Conservation (phyloP, 2,113 vertebrate species). For the Callaeas wilsoni region DNA sequence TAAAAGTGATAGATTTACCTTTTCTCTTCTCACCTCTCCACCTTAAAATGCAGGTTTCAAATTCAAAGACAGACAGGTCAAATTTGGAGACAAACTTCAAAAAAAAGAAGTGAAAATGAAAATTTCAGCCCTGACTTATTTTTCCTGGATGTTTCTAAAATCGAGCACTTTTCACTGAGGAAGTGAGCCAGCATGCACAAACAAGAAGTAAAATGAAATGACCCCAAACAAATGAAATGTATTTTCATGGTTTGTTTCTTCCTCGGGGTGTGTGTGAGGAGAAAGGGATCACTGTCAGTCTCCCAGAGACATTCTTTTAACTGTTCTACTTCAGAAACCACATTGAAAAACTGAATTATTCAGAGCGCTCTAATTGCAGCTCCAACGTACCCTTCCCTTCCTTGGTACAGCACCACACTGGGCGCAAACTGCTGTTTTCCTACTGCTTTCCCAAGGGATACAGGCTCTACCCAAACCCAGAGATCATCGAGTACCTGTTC, state of each 20-base stretch:
- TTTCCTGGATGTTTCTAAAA: background rate
- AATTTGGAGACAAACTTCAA: background rate
- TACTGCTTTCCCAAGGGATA: background rate
- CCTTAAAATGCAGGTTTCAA: background rate
- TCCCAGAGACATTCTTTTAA: slow-evolving; percentile 1
- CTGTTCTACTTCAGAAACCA: background rate
- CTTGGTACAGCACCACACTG: background rate
- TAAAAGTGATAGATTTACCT: background rate
- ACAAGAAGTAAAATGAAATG: slow-evolving; percentile 22
- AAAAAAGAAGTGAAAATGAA: background rate
- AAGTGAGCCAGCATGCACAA: background rate
- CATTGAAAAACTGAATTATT: background rate
- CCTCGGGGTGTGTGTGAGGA: background rate
- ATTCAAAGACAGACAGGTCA: background rate
- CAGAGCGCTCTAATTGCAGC: background rate
- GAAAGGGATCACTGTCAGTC: slow-evolving; percentile 7
- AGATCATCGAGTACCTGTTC: background rate
- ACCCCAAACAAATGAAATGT: slow-evolving; percentile 44
- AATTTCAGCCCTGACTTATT: background rate
- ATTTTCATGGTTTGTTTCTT: slow-evolving; percentile 45
- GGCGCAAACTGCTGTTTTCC: background rate
- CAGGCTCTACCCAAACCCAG: background rate
- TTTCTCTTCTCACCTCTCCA: background rate
- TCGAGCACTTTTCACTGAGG: background rate
- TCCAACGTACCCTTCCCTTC: background rate